phyloP scores from a whole-genome alignment of 2,888 invertebrate genomes.

The Danaus chrysippus region DNA sequence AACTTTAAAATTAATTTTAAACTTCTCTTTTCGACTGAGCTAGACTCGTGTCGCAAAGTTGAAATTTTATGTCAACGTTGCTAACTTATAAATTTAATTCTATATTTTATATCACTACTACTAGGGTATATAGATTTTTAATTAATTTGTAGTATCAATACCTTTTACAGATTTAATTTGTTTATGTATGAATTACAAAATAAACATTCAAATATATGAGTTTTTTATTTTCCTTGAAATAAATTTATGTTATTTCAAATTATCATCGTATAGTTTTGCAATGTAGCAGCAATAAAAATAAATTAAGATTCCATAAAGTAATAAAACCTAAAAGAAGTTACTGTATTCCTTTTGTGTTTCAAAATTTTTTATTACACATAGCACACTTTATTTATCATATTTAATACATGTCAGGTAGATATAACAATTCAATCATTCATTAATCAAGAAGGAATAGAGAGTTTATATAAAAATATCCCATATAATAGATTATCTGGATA shows the following conservation, averaged over 20 bases:
- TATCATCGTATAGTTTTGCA: no score
- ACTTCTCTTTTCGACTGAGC: conserved; percentile 56
- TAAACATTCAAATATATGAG: no score
- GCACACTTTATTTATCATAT: background rate
- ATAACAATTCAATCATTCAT: background rate
- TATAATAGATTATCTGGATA: conserved; percentile 54
- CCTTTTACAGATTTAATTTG: no score
- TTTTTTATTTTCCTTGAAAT: no score
- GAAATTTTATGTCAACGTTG: conserved; percentile 52
- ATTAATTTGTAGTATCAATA: background rate
- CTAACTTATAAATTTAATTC: conserved; percentile 14
- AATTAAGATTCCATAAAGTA: no score
- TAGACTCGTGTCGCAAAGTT: conserved; percentile 46
- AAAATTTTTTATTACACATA: background rate
- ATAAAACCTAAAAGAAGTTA: no score
- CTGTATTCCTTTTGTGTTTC: no score
- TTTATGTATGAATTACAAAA: no score
- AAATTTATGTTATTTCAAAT: no score
- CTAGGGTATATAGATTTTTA: background rate
- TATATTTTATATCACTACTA: background rate
- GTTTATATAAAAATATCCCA: conserved; percentile 26
- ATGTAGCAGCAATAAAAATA: no score
- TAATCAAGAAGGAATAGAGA: background rate
- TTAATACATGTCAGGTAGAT: background rate
- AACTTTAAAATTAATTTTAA: conserved; percentile 72